Base-by-base conservation (phyloP, 37 sponge, comb jelly and placozoan species). In the Axinella damicornis region DNA sequence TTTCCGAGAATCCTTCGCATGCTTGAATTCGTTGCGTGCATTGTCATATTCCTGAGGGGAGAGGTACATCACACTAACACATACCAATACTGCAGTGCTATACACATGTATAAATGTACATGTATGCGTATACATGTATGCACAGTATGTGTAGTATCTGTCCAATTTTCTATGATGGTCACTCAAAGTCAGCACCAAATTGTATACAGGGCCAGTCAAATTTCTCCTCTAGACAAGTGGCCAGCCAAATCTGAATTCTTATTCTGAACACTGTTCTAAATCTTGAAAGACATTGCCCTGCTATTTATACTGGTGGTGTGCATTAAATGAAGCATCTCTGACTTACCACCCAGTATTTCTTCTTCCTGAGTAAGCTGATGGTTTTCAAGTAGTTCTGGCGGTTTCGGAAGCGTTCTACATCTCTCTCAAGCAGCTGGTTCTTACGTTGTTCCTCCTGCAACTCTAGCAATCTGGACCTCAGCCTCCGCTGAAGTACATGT, bases 331-430 rank as follows among this genome's bases (percentile, higher is more conserved):
- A 46, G 46, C 46, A 46, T 56, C 36, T 2, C 32, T n/a, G 70
- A 69, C 92, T 62, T 59, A 97, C 98, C 77, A 96, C 68, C 99
- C 96, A 95, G 46, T 56, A 70, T 40, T 96, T 90, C 89, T 98
- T 98, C 57, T 72, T 62, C 57, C 84, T 92, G 77, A 98, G 80
- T 25, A 75, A 64, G 27, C 85, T 75, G 15, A 98, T 80, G 22
- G 81, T 68, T 37, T 71, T 57, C 46, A 94, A 35, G 55, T 71
- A 69, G 13, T 85, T 35, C 80, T 95, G 83, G 33, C 93, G 38
- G 27, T 94, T 85, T 53, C 69, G 72, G 64, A 72, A 90, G 33
- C 97, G 76, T 53, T 92, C 73, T 62, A 98, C 97, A 54, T 94
- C 95, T 56, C 85, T 78, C 41, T 91, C 71, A n/a, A 91, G 60